phyloP scores from a whole-genome alignment of 2,113 vertebrate species.

The Chunga burmeisteri region DNA sequence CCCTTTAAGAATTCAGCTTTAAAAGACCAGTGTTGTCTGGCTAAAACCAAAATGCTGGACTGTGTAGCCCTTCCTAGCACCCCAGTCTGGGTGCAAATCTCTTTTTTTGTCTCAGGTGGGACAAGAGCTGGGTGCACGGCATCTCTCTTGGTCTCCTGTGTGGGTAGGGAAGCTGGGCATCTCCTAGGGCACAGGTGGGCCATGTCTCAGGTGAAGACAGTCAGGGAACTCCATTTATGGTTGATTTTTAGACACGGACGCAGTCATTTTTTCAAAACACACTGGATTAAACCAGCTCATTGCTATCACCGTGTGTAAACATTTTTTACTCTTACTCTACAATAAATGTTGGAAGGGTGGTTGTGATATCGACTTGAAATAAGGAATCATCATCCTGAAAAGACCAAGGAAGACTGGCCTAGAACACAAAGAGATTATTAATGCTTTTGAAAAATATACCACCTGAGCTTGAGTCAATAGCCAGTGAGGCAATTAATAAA shows the following conservation, averaged over 20 bases:
- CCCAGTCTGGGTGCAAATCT: background rate
- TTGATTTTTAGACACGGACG: background rate
- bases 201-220: background rate
- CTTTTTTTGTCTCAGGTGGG: background rate
- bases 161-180: background rate
- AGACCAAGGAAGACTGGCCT: conserved; percentile 18
- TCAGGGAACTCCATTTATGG: background rate
- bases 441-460: conserved; percentile 47
- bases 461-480: conserved; percentile 33
- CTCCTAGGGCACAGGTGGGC: background rate
- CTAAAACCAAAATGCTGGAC: background rate
- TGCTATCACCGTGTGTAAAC: background rate
- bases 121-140: background rate
- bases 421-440: conserved; percentile 58
- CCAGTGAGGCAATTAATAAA: conserved; percentile 49
- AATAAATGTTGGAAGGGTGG: background rate
- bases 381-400: conserved; percentile 23
- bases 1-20: background rate
- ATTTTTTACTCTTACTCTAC: background rate
- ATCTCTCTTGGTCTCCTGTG: background rate
- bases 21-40: background rate
- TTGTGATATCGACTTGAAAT: conserved; percentile 17
- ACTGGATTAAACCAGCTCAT: background rate
- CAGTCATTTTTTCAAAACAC: background rate
- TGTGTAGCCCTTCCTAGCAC: background rate